A percentile compares a stretch with the other conserved stretches of the same genome.
Conservation (phyloP, 2,113 vertebrate genomes). For the Diphyllodes magnificus region DNA sequence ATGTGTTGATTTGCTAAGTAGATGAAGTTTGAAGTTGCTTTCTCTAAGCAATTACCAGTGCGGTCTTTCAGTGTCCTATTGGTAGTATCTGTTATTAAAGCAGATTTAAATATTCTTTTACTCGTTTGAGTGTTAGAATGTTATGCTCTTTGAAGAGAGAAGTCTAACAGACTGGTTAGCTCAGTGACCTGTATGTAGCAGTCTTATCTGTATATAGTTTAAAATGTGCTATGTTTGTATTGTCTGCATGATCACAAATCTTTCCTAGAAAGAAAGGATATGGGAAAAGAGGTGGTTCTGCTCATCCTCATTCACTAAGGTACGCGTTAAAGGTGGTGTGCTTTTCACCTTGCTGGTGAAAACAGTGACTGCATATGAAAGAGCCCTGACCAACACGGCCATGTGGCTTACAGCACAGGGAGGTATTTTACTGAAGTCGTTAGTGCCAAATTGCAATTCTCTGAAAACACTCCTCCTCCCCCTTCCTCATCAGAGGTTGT, state of each 20-base stretch:
- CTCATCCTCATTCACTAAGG: background rate
- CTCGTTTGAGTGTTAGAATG: background rate
- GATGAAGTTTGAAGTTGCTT: background rate
- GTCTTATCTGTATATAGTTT: background rate
- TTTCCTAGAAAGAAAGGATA: background rate
- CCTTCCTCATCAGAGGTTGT: background rate
- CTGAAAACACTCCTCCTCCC: background rate
- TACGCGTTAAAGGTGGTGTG: background rate
- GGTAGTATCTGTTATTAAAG: background rate
- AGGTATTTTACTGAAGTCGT: background rate
- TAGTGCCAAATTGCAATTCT: background rate
- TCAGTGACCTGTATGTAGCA: background rate
- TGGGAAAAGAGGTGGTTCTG: background rate
- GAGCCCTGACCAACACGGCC: too few species aligned
- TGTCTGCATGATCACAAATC: background rate
- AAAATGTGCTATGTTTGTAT: background rate
- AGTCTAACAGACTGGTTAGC: background rate
- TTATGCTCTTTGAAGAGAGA: background rate
- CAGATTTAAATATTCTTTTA: background rate
- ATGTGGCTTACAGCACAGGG: background rate
- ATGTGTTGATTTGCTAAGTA: background rate
- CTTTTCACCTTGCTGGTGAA: background rate
- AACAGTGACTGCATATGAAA: background rate
- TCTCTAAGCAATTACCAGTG: background rate
- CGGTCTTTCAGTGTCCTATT: background rate